phyloP scores from a whole-genome alignment of 2,888 invertebrate genomes.

The Apodemia hepburni region DNA sequence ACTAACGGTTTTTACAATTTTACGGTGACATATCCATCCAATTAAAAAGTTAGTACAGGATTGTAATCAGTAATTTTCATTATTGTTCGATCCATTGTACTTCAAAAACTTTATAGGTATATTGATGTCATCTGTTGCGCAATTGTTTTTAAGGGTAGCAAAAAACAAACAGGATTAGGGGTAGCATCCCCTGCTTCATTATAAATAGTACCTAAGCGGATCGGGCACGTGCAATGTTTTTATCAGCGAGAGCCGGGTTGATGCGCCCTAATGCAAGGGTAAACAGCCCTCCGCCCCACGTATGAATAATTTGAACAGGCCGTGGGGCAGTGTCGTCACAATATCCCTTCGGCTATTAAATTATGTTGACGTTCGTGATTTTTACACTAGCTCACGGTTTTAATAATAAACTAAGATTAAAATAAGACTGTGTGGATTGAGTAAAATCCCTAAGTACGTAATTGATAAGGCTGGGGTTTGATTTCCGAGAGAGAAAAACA shows the following conservation, averaged over 20 bases:
- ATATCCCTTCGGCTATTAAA: constrained; percentile 74
- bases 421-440: no score
- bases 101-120: constrained; percentile 17
- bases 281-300: constrained; percentile 59
- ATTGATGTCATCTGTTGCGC: constrained; percentile 25
- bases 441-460: no score
- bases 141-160: constrained; percentile 27
- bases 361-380: constrained; percentile 48
- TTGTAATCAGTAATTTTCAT: no score
- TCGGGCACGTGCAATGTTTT: constrained; percentile 73
- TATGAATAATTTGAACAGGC: constrained; percentile 71
- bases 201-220: constrained; percentile 67
- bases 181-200: constrained; percentile 49
- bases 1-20: no score
- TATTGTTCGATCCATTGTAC: not conserved
- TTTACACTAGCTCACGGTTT: constrained; percentile 22
- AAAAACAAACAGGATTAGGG: constrained; percentile 52
- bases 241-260: constrained; percentile 51
- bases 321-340: constrained; percentile 52
- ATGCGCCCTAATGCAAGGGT: constrained; percentile 52
- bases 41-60: no score
- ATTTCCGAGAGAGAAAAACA: no score
- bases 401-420: not conserved
- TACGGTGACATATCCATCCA: no score
- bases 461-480: no score